Percentiles rank a stretch among this genome's conserved stretches.
These are phyloP conservation scores for Vespertilio murinus DNA, from an alignment of 2,797 vertebrate genomes.

Conservation along the genomic window DNA sequence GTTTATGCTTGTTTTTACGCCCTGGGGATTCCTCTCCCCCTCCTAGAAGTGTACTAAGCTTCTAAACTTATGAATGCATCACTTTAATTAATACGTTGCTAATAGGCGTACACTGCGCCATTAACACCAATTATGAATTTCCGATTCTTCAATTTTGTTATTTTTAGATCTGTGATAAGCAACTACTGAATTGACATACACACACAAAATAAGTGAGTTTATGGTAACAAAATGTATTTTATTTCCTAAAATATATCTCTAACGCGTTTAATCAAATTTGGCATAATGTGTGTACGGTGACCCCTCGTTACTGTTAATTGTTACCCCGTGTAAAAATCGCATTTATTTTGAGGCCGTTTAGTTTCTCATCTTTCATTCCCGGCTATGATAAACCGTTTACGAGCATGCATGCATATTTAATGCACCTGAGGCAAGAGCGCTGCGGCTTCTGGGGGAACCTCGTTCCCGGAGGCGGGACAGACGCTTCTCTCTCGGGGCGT, in stretches of 20 bases:
- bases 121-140: slow-evolving; percentile 11
- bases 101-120: background rate
- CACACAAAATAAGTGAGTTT: background rate
- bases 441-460: background rate
- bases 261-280: background rate
- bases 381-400: slow-evolving; percentile 28
- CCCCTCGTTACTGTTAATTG: slow-evolving; percentile 63
- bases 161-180: background rate
- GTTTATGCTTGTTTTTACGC: slow-evolving; percentile 45
- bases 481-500: accelerated
- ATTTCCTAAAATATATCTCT: slow-evolving; percentile 33
- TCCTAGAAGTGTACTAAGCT: background rate
- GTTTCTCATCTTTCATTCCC: slow-evolving; percentile 52
- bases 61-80: slow-evolving; percentile 27
- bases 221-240: slow-evolving; percentile 7
- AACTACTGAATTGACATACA: background rate
- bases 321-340: slow-evolving; percentile 49
- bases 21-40: background rate
- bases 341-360: slow-evolving; percentile 66
- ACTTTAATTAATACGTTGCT: slow-evolving; percentile 58
- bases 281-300: background rate
- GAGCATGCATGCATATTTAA: slow-evolving; percentile 36
- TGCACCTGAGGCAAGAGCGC: background rate
- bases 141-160: slow-evolving; percentile 32
- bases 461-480: accelerated